Percentiles rank a stretch among this genome's conserved stretches.
These are phyloP conservation scores for Crioceris asparagi DNA, from an alignment of 2,888 invertebrate genomes.

Conservation along the genomic window DNA sequence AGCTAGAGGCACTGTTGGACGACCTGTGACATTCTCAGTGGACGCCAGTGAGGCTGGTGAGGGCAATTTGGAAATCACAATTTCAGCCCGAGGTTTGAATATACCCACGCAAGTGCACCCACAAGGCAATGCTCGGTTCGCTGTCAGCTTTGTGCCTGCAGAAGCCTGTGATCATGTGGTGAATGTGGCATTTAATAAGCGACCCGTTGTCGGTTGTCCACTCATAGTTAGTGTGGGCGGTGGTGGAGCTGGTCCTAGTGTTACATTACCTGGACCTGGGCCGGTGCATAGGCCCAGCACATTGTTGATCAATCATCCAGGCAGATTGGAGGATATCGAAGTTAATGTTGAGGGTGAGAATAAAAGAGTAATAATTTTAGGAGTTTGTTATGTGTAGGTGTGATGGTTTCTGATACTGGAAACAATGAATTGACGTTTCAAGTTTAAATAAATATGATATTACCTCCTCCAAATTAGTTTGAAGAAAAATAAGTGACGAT, in stretches of 20 bases:
- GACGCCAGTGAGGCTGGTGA: constrained; percentile 96
- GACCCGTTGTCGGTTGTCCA: constrained; percentile 81
- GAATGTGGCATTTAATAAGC: constrained; percentile 95
- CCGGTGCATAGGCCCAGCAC: constrained; percentile 61
- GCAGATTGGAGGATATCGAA: constrained; percentile 86
- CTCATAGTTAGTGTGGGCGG: constrained; percentile 71
- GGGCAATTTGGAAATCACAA: constrained; percentile 94
- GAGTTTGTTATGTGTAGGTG: constrained; percentile 7
- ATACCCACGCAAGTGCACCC: constrained; percentile 91
- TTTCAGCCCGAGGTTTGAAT: constrained; percentile 84
- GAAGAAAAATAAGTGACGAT: neutral
- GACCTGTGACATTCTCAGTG: constrained; percentile 88
- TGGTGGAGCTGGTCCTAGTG: constrained; percentile 54
- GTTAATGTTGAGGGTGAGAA: constrained; percentile 89
- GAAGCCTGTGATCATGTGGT: constrained; percentile 91
- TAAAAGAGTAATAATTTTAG: too few relatives aligned
- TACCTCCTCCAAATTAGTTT: neutral
- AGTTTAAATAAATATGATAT: constrained; percentile 5
- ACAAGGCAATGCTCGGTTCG: constrained; percentile 82
- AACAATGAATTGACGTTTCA: too few relatives aligned
- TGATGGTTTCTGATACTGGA: constrained; percentile 10
- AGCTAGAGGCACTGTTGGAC: constrained; percentile 73
- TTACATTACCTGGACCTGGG: constrained; percentile 61
- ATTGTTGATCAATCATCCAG: constrained; percentile 66
- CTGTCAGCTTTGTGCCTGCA: constrained; percentile 92